A percentile compares a stretch with the other conserved stretches of the same genome.
Conservation (phyloP, 2,888 invertebrate genomes). For the Macropis europaea region DNA sequence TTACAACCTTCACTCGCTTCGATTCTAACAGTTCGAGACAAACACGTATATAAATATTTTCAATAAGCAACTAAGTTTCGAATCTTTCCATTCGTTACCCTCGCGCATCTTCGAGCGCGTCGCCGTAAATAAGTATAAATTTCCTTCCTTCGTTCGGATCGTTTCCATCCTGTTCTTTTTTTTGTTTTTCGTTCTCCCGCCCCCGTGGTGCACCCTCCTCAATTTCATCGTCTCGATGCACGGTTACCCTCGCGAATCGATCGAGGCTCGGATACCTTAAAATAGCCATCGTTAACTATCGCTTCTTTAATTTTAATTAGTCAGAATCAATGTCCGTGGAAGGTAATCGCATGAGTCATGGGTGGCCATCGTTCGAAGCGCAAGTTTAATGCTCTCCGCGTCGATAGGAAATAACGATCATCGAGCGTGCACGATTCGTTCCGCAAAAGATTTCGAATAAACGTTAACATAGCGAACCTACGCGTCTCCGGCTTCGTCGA, state of each 20-base stretch:
- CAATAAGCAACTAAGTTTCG: constrained; percentile 43
- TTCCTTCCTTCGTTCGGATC: not conserved
- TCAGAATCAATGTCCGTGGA: constrained; percentile 7
- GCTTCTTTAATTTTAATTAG: constrained; percentile 13
- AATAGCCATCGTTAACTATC: constrained; percentile 17
- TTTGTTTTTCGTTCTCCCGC: not conserved
- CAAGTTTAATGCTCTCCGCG: no score
- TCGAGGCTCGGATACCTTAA: constrained; percentile 30
- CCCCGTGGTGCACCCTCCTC: not conserved
- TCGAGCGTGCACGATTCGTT: no score
- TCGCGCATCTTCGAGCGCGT: constrained; percentile 17
- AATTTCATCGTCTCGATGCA: constrained; percentile 11
- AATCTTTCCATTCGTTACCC: constrained; percentile 14
- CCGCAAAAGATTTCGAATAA: no score
- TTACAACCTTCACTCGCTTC: constrained; percentile 9
- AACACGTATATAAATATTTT: constrained; percentile 34
- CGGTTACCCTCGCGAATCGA: constrained; percentile 44
- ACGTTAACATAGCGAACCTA: no score
- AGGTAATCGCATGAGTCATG: constrained; percentile 2
- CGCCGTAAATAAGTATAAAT: constrained; percentile 39
- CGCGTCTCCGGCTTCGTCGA: no score
- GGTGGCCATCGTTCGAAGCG: not conserved
- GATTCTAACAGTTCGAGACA: not conserved
- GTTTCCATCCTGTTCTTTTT: not conserved
- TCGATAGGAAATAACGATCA: no score